Percentiles rank a stretch among this genome's conserved stretches.
phyloP scores from a whole-genome alignment of 2,888 invertebrate genomes.

The Erebia palarica region DNA sequence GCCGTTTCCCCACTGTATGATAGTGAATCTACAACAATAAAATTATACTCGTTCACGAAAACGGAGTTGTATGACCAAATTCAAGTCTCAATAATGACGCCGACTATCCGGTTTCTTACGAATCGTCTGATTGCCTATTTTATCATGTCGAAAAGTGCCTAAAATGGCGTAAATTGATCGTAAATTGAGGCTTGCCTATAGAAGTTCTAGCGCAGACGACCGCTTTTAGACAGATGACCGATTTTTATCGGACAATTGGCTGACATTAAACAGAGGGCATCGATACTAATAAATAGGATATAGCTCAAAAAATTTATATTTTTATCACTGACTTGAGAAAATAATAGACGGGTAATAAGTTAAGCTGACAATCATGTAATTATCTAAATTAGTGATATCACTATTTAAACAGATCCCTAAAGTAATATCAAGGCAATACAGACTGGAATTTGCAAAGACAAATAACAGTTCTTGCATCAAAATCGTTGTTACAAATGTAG shows the following conservation, averaged over 20 bases:
- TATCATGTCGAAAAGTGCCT: neutral
- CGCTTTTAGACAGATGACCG: no score
- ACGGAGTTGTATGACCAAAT: conserved; percentile 13
- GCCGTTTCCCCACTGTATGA: neutral
- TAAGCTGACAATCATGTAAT: no score
- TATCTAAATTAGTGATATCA: no score
- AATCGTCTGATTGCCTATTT: conserved; percentile 11
- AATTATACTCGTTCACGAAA: neutral
- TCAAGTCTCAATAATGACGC: conserved; percentile 4
- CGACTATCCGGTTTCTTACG: conserved; percentile 10
- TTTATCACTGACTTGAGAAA: neutral
- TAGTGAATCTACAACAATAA: neutral
- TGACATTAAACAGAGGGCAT: no score
- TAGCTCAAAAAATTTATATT: neutral
- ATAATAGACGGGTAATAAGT: neutral
- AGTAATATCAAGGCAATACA: no score
- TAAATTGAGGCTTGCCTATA: neutral
- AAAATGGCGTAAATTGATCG: neutral
- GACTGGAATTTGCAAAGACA: no score
- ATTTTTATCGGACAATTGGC: no score
- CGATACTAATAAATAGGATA: no score
- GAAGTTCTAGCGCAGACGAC: neutral
- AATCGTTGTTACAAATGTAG: no score
- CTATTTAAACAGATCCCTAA: no score
- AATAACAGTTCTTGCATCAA: no score